Evolutionary conservation across 2,888 invertebrate species (phyloP), one percentile per base, ranked within the genome.

Genomic region (Rotaria magnacalcarata): DNA sequence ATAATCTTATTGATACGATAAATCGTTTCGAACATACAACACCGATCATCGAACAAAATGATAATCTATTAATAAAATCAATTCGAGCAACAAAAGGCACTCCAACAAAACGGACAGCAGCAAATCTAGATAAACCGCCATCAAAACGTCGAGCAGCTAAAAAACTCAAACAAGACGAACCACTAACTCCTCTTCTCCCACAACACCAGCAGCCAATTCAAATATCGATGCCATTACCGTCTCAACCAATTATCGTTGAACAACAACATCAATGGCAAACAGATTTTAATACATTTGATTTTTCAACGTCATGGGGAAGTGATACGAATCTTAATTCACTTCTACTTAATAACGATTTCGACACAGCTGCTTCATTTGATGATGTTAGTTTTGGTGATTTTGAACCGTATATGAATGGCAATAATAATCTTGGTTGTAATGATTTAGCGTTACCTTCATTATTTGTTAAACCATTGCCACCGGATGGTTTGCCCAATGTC

Each of bases 201-300:
- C 75, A 80, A 10, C 80, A 47, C 1, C 80, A 80, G 47, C 47
- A 47, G n/a, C 80, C 14, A 24, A 47, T 41, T 34, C 67, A 34
- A 67, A 34, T 16, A 6, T 41, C 67, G 0, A 41, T 80, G n/a
- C n/a, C 47, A 47, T 47, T 43, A 47, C 24, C 21, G 24, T 16
- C 41, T 43, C 80, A 80, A 47, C 24, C 47, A 5, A 47, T 47
- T 43, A 11, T 80, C 24, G 80, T 80, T 47, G 47, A 47, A 14
- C 80, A 47, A 47, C 80, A 80, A 80, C 80, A 80, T 19, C 80
- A 80, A 80, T 80, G 47, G 80, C 80, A 80, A 21, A 47, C 80
- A 24, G 80, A 80, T 47, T 80, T 80, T n/a, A 80, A 80, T n/a
- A 47, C 80, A 80, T 80, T 80, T 47, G 80, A 80, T n/a, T 80